Evolutionary conservation across 2,888 invertebrate genomes (phyloP).

Genomic region (Plutella xylostella): DNA sequence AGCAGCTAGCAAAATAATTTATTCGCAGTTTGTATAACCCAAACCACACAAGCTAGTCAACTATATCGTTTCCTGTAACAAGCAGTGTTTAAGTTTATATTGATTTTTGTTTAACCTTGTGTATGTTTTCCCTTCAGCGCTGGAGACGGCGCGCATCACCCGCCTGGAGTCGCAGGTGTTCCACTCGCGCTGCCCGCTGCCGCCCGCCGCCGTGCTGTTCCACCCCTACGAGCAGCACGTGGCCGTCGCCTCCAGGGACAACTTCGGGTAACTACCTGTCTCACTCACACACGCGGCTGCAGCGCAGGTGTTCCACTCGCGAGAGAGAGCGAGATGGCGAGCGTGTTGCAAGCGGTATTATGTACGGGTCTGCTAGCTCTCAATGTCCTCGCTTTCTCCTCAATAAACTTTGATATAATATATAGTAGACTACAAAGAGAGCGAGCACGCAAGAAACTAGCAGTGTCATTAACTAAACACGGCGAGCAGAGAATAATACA

Average conservation of each 20-base stretch:
- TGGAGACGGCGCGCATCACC: conserved; percentile 49
- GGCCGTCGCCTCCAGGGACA: conserved; percentile 88
- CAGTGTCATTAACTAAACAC: too few species aligned
- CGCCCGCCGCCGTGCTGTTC: conserved; percentile 83
- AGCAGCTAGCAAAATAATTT: not conserved
- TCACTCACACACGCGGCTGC: not conserved
- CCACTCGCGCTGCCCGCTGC: conserved; percentile 81
- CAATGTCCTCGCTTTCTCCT: too few species aligned
- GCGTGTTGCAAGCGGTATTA: too few species aligned
- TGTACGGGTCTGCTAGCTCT: too few species aligned
- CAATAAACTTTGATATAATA: too few species aligned
- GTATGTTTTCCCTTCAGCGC: conserved; percentile 21
- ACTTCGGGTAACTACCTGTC: conserved; percentile 79
- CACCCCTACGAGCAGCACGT: conserved; percentile 93
- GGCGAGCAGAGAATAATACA: too few species aligned
- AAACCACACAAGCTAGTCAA: too few species aligned
- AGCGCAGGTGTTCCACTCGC: not conserved
- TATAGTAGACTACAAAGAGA: too few species aligned
- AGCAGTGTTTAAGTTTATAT: too few species aligned
- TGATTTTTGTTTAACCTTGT: not conserved
- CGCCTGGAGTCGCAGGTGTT: conserved; percentile 87
- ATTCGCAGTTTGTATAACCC: too few species aligned
- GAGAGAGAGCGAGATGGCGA: not conserved
- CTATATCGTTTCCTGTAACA: too few species aligned
- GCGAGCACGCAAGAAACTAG: too few species aligned